These are phyloP conservation scores for Sminthurides aquaticus DNA, from an alignment of 2,888 invertebrate genomes.

Conservation along the genomic window DNA sequence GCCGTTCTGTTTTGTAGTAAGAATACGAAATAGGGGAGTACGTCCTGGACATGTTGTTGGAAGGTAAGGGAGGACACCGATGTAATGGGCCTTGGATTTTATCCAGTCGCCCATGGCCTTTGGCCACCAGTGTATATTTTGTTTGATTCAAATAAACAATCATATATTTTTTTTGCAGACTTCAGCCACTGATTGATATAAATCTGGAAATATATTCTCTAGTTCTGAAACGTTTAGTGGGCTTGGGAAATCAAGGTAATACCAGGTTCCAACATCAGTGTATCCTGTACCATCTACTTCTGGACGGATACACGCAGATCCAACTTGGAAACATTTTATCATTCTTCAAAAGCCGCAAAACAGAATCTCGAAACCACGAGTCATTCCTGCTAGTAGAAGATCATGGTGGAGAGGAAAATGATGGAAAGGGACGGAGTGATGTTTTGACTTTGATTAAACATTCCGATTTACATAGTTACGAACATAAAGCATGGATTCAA, in stretches of 20 bases:
- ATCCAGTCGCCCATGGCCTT: too few species aligned
- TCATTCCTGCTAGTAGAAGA: constrained; percentile 18
- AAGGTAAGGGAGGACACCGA: too few species aligned
- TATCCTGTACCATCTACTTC: constrained; percentile 25
- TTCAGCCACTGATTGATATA: background rate
- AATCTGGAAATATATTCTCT: background rate
- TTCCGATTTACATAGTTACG: constrained; percentile 28
- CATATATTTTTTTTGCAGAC: background rate
- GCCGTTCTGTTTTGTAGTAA: background rate
- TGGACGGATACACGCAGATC: background rate
- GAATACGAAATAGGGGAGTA: background rate
- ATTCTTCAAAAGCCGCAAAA: constrained; percentile 17
- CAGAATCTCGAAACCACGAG: constrained; percentile 14
- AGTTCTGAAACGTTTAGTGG: background rate
- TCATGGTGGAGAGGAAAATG: background rate
- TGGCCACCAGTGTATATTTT: background rate
- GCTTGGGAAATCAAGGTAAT: background rate
- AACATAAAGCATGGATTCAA: constrained; percentile 26
- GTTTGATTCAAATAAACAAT: background rate
- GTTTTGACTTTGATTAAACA: constrained; percentile 3
- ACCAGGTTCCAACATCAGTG: constrained; percentile 30
- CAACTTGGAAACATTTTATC: background rate
- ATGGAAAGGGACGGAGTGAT: background rate
- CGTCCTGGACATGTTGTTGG: background rate
- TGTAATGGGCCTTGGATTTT: too few species aligned